A percentile compares a stretch with the other conserved stretches of the same genome.
These are phyloP conservation scores for Morinoia aosen DNA, from an alignment of 2,888 invertebrate genomes.

Conservation along the genomic window DNA sequence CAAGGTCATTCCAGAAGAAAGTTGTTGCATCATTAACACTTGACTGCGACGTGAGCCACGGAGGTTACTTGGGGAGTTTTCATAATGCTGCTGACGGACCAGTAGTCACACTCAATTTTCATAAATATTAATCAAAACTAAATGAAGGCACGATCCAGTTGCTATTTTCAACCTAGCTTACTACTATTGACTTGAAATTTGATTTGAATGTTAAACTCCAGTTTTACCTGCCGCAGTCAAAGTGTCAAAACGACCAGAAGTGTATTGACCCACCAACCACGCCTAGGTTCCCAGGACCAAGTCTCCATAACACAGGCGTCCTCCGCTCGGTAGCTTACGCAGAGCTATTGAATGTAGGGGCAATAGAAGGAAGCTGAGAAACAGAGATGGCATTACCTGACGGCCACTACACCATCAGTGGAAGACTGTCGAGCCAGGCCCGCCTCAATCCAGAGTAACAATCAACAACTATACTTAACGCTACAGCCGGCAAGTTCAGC, in stretches of 20 bases:
- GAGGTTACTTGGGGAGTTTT: too few species aligned
- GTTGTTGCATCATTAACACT: background rate
- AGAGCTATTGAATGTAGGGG: background rate
- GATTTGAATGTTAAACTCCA: too few species aligned
- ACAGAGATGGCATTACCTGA: constrained; percentile 23
- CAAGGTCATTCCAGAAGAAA: background rate
- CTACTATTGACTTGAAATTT: too few species aligned
- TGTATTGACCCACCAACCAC: background rate
- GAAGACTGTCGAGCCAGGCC: constrained; percentile 42
- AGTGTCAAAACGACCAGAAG: background rate
- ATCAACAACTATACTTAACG: background rate
- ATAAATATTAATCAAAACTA: too few species aligned
- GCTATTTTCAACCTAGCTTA: too few species aligned
- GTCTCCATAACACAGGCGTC: background rate
- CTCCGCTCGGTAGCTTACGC: background rate
- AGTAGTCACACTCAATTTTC: too few species aligned
- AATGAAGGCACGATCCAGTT: too few species aligned
- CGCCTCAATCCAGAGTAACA: constrained; percentile 34
- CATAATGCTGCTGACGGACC: too few species aligned
- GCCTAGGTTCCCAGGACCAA: background rate
- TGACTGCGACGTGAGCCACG: too few species aligned
- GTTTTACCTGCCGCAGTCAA: too few species aligned
- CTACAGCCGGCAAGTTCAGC: background rate
- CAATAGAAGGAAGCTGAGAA: background rate
- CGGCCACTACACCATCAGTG: constrained; percentile 24